Evolutionary conservation across 2,888 invertebrate genomes (phyloP).

Genomic region (Osmoderma eremita): DNA sequence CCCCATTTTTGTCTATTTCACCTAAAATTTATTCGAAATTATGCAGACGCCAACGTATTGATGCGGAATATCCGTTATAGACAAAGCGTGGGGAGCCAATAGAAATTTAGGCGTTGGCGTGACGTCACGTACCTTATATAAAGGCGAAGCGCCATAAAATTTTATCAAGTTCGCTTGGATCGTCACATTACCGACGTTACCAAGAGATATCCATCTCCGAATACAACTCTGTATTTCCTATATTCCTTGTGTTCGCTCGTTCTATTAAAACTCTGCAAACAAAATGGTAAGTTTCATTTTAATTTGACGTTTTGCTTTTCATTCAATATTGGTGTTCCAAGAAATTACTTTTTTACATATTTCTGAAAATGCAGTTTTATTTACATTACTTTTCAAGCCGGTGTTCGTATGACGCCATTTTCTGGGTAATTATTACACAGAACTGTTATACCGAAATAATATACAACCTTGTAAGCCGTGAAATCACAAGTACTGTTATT

Average conservation of each 20-base stretch:
- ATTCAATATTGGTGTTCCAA: too few relatives aligned
- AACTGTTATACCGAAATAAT: too few relatives aligned
- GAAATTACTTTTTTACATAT: too few relatives aligned
- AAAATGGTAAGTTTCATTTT: conserved; percentile 48
- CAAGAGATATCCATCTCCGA: conserved; percentile 50
- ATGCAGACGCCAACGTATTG: conserved; percentile 34
- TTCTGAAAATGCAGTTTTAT: too few relatives aligned
- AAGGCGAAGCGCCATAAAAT: conserved; percentile 64
- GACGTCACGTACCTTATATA: conserved; percentile 69
- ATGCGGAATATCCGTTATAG: conserved; percentile 52
- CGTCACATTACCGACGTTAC: conserved; percentile 74
- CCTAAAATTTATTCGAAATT: conserved; percentile 28
- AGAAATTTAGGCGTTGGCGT: conserved; percentile 65
- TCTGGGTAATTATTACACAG: too few relatives aligned
- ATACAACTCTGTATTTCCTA: conserved; percentile 52
- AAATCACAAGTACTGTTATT: too few relatives aligned
- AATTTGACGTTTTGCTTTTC: conserved; percentile 40
- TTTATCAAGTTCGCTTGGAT: conserved; percentile 72
- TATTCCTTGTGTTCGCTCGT: not conserved
- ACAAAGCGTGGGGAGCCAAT: conserved; percentile 64
- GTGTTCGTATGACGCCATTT: too few relatives aligned
- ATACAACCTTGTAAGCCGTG: too few relatives aligned
- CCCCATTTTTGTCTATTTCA: too few relatives aligned
- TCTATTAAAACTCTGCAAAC: conserved; percentile 42
- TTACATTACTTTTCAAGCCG: too few relatives aligned